Conservation (phyloP, 2,113 vertebrate species). For the Pseudolaguvia tuberculata region DNA sequence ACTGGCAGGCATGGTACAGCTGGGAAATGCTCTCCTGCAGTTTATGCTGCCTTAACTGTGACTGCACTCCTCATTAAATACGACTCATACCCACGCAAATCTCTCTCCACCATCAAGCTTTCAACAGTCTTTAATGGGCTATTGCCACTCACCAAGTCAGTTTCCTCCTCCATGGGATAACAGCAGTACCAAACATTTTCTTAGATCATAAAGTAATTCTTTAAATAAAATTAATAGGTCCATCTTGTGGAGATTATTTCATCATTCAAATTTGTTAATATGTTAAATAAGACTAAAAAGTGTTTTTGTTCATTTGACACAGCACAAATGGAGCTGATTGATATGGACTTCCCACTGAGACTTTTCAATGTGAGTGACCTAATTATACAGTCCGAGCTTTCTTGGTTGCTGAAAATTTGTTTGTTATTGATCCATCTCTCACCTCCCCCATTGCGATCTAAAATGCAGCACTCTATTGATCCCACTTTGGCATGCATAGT, state of each 20-base stretch:
- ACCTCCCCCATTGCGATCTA: slow-evolving; percentile 63
- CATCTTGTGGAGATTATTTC: slow-evolving; percentile 25
- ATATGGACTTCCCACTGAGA: slow-evolving; percentile 55
- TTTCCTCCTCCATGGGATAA: slow-evolving; percentile 26
- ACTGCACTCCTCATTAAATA: slow-evolving; percentile 37
- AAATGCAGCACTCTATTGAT: slow-evolving; percentile 68
- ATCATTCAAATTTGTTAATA: slow-evolving; percentile 33
- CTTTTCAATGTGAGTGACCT: slow-evolving; percentile 59
- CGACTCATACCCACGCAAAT: slow-evolving; percentile 29
- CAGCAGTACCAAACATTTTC: slow-evolving; percentile 16
- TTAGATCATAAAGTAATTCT: slow-evolving; percentile 24
- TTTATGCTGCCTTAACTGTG: slow-evolving; percentile 26
- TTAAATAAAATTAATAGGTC: slow-evolving; percentile 30
- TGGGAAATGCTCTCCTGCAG: slow-evolving; percentile 17
- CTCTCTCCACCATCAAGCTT: slow-evolving; percentile 22
- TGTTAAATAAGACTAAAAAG: slow-evolving; percentile 19
- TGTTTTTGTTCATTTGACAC: slow-evolving; percentile 29
- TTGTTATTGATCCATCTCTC: slow-evolving; percentile 68
- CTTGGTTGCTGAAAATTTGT: slow-evolving; percentile 70
- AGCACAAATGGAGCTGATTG: slow-evolving; percentile 39
- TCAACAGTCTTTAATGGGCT: slow-evolving; percentile 27
- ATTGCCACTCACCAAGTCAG: slow-evolving; percentile 32
- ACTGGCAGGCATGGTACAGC: slow-evolving; percentile 34
- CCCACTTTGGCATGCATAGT: slow-evolving; percentile 61
- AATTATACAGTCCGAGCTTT: slow-evolving; percentile 68